Evolutionary conservation across 2,113 vertebrate species (phyloP).

Genomic region (Rhabdomys dilectus): DNA sequence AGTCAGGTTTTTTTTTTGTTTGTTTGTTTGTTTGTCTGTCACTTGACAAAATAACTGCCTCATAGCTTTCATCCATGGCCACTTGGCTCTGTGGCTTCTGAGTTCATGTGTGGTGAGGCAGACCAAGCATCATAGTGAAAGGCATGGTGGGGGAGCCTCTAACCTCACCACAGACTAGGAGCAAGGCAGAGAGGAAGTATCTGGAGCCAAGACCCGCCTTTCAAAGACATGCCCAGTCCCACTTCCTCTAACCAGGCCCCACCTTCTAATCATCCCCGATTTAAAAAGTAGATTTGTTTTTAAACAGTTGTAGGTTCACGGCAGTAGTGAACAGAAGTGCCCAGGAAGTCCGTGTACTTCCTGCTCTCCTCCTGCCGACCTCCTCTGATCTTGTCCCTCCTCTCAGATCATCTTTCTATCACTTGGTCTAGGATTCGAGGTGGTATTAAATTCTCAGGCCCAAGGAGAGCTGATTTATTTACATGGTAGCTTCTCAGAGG

Average conservation of each 20-base stretch:
- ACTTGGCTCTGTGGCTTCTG: background rate
- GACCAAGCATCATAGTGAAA: background rate
- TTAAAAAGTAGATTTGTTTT: background rate
- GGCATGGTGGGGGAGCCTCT: background rate
- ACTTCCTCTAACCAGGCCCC: background rate
- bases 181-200: background rate
- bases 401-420: background rate
- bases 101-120: background rate
- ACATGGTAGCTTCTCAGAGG: background rate
- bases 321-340: background rate
- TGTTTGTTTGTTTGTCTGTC: background rate
- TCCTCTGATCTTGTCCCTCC: background rate
- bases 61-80: background rate
- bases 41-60: background rate
- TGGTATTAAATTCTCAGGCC: background rate
- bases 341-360: background rate
- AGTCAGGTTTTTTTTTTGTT: background rate
- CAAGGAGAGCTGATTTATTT: background rate
- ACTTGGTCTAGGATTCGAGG: background rate
- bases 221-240: background rate
- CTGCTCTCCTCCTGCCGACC: no score
- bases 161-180: background rate
- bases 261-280: background rate
- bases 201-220: background rate
- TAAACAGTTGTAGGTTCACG: background rate